These are phyloP conservation scores for Gambusia holbrooki DNA, from an alignment of 2,113 vertebrate genomes.

Conservation along the genomic window DNA sequence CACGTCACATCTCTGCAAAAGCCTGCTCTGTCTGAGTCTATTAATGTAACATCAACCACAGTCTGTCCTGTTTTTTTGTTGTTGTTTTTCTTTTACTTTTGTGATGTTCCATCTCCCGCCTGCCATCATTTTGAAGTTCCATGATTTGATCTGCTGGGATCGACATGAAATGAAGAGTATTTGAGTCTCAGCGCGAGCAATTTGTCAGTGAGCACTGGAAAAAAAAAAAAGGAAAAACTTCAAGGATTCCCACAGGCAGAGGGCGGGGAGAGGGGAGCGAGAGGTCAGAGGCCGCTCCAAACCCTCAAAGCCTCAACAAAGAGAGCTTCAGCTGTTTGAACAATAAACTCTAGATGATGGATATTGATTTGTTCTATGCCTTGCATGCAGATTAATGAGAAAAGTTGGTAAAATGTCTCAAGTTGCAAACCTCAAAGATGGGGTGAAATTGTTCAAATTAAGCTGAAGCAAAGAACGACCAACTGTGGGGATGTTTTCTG, in stretches of 20 bases:
- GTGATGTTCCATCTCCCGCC: slow-evolving; percentile 41
- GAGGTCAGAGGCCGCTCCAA: not conserved
- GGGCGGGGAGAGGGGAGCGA: not conserved
- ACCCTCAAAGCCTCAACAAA: not conserved
- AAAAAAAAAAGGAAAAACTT: not conserved
- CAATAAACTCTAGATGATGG: not conserved
- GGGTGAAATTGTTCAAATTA: not conserved
- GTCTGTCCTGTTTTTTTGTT: slow-evolving; percentile 48
- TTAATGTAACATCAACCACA: slow-evolving; percentile 31
- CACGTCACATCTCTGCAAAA: slow-evolving; percentile 10
- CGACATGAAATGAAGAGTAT: slow-evolving; percentile 29
- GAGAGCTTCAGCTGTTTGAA: not conserved
- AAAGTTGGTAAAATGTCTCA: not conserved
- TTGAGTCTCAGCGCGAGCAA: slow-evolving; percentile 8
- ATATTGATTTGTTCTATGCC: not conserved
- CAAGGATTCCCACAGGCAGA: slow-evolving; percentile 11
- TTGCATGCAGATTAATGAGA: not conserved
- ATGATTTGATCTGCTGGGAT: slow-evolving; percentile 34
- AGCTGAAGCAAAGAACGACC: not conserved
- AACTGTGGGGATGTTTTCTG: too few species aligned
- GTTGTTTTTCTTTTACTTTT: slow-evolving; percentile 11
- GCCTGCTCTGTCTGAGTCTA: slow-evolving; percentile 26
- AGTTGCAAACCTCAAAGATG: not conserved
- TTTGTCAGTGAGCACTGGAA: slow-evolving; percentile 5
- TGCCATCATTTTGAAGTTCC: slow-evolving; percentile 41